Evolutionary conservation across 2,113 vertebrate species (phyloP).

Genomic region (Bombycilla garrulus): DNA sequence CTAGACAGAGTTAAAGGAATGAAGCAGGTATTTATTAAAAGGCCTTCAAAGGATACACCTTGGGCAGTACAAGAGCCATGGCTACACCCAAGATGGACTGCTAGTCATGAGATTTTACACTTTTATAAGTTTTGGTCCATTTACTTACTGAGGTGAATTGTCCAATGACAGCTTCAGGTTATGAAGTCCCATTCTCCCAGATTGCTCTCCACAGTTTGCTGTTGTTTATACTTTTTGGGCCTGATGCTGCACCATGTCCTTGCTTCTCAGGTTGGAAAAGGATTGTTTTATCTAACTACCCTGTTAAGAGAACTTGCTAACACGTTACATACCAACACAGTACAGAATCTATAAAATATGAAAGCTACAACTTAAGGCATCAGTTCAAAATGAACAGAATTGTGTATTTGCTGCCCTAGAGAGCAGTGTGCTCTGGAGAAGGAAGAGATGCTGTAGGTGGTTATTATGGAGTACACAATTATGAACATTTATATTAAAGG

Average conservation of each 20-base stretch:
- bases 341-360: background rate
- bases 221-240: background rate
- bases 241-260: background rate
- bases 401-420: background rate
- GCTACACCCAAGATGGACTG: background rate
- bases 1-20: background rate
- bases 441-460: background rate
- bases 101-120: fast-evolving
- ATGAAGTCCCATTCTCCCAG: background rate
- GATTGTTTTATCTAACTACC: background rate
- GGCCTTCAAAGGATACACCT: background rate
- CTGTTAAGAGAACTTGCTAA: background rate
- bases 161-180: background rate
- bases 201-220: background rate
- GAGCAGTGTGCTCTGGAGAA: background rate
- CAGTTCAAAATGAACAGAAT: background rate
- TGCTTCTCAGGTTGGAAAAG: background rate
- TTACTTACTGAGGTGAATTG: background rate
- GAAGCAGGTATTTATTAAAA: background rate
- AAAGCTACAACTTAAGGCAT: background rate
- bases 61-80: background rate
- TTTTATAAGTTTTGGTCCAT: background rate
- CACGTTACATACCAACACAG: background rate
- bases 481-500: background rate
- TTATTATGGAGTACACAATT: background rate